Percentiles rank a stretch among this genome's conserved stretches.
Conservation (phyloP, 2,888 invertebrate species). For the Drosophila antonietae region DNA sequence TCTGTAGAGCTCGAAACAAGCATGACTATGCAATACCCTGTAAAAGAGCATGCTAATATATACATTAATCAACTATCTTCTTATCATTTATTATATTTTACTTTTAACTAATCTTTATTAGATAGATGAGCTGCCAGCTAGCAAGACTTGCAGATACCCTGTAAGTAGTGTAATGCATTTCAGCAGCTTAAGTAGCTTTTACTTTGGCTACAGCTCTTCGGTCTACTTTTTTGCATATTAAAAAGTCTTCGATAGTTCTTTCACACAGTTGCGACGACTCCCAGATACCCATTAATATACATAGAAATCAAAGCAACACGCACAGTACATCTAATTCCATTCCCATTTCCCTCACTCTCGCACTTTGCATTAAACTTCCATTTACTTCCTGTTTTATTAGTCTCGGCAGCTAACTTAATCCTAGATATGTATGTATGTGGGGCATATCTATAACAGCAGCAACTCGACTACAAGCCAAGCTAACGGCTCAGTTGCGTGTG, state of each 20-base stretch:
- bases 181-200: not conserved
- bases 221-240: not conserved
- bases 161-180: not conserved
- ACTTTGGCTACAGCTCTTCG: too few species aligned
- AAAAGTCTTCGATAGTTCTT: too few species aligned
- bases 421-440: not conserved
- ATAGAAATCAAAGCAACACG: constrained; percentile 4
- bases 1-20: not conserved
- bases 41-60: not conserved
- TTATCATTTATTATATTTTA: too few species aligned
- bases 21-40: not conserved
- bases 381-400: constrained; percentile 14
- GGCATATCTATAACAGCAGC: constrained; percentile 22
- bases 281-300: not conserved
- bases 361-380: not conserved
- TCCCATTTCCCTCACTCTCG: not conserved
- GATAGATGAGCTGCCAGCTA: not conserved
- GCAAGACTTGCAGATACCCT: not conserved
- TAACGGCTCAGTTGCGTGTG: constrained; percentile 72
- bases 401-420: constrained; percentile 6
- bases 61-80: too few species aligned
- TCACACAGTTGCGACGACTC: not conserved
- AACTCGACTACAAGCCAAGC: constrained; percentile 19
- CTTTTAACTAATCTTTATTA: too few species aligned
- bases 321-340: not conserved